Evolutionary conservation across 2,113 vertebrate species (phyloP).

Genomic region (Cyrtonyx montezumae): DNA sequence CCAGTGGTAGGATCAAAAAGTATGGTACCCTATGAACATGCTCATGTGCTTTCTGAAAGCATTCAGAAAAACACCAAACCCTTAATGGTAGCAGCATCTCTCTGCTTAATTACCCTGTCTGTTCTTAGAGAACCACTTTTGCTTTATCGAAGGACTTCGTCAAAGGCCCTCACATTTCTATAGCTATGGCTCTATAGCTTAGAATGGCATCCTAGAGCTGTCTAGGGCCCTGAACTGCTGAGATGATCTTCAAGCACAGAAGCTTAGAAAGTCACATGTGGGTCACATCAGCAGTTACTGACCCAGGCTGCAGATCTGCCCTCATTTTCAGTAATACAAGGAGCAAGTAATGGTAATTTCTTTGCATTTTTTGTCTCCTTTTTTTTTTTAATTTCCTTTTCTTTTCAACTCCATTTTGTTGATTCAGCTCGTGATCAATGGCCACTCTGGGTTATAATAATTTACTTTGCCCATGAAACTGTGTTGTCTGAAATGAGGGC

Average conservation of each 20-base stretch:
- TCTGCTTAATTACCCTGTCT: background rate
- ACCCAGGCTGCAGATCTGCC: background rate
- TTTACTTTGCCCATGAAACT: background rate
- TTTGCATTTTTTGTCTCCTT: background rate
- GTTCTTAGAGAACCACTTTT: background rate
- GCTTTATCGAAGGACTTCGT: background rate
- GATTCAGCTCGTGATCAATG: background rate
- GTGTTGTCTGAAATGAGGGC: background rate
- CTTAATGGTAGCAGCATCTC: background rate
- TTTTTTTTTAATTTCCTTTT: background rate
- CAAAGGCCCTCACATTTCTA: background rate
- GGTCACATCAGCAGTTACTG: background rate
- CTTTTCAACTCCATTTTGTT: background rate
- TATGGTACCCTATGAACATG: background rate
- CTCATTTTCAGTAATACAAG: background rate
- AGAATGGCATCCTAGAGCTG: background rate
- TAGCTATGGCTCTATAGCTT: background rate
- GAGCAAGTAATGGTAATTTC: background rate
- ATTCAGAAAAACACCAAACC: background rate
- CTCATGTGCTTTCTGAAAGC: background rate
- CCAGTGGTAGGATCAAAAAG: background rate
- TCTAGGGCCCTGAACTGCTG: background rate
- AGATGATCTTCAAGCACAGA: background rate
- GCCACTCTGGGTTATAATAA: background rate
- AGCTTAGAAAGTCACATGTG: background rate